Evolutionary conservation across 92 coral and sea anemone species (phyloP).

Genomic region (Zoanthus sociatus): DNA sequence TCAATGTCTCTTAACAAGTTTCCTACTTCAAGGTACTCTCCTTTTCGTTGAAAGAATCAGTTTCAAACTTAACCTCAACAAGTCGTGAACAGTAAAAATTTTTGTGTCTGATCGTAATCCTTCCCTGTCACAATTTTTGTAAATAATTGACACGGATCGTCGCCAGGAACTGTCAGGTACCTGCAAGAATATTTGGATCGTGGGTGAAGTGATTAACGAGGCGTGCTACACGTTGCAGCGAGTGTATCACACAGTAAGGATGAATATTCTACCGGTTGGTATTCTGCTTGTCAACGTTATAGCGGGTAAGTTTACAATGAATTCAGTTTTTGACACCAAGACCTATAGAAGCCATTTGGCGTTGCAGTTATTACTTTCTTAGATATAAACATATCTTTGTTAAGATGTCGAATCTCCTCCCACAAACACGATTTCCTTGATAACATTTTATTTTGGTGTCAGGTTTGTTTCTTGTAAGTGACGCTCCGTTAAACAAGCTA

Average conservation of each 20-base stretch:
- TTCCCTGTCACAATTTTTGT: slow-evolving; percentile 3
- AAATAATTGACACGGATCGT: slow-evolving; percentile 9
- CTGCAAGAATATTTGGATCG: background rate
- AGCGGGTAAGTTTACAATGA: slow-evolving; percentile 21
- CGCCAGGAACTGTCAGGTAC: slow-evolving; percentile 13
- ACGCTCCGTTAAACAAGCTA: slow-evolving; percentile 14
- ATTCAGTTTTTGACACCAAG: background rate
- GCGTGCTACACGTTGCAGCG: background rate
- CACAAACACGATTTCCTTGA: background rate
- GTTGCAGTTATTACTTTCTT: background rate
- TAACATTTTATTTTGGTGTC: background rate
- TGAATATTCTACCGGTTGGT: slow-evolving; percentile 1
- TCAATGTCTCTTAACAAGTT: background rate
- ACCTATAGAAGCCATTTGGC: background rate
- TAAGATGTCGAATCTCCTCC: slow-evolving; percentile 2
- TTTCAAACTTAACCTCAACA: background rate
- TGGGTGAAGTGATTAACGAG: background rate
- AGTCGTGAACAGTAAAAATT: slow-evolving; percentile 35
- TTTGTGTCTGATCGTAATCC: slow-evolving; percentile 29
- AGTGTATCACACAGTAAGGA: background rate
- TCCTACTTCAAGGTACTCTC: background rate
- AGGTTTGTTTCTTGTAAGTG: slow-evolving; percentile 1
- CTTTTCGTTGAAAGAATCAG: background rate
- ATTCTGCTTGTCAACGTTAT: slow-evolving; percentile 6
- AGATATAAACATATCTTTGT: slow-evolving; percentile 5